These are phyloP conservation scores for Gryon sp. DNA, from an alignment of 1,140 invertebrate species.

Conservation along the genomic window DNA sequence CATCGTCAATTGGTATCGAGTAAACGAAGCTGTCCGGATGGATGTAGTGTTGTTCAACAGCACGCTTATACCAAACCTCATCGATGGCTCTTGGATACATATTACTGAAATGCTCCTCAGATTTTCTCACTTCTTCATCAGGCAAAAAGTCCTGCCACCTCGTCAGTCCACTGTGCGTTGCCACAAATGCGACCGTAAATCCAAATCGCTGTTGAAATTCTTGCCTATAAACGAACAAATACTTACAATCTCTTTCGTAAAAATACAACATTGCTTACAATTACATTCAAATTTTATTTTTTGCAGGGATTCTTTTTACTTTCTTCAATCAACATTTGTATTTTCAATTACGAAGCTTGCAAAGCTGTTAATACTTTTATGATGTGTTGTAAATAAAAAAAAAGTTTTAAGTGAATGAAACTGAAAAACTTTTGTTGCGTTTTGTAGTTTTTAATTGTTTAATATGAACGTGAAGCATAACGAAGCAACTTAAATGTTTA, in stretches of 20 bases:
- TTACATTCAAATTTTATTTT: no score
- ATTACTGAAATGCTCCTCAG: conserved; percentile 73
- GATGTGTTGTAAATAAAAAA: no score
- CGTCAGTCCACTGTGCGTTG: conserved; percentile 92
- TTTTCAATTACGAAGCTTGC: conserved; percentile 31
- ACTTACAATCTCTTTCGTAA: no score
- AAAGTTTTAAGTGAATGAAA: no score
- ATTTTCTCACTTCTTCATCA: conserved; percentile 65
- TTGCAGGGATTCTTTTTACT: no score
- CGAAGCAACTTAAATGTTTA: no score
- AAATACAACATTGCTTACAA: no score
- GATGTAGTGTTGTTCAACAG: conserved; percentile 92
- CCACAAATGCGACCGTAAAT: conserved; percentile 90
- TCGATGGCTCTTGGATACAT: conserved; percentile 86
- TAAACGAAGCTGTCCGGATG: conserved; percentile 92
- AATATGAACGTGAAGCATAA: no score
- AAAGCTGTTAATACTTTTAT: conserved; percentile 32
- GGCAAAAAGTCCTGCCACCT: conserved; percentile 89
- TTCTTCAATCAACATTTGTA: no score
- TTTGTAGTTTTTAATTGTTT: no score
- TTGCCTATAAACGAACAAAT: conserved; percentile 81
- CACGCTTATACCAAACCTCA: conserved; percentile 95
- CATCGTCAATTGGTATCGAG: conserved; percentile 88
- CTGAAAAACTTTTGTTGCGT: no score
- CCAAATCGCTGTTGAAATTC: conserved; percentile 91